These are phyloP conservation scores for Cataglyphis rosenhaueri DNA, from an alignment of 2,888 invertebrate genomes.

Conservation along the genomic window DNA sequence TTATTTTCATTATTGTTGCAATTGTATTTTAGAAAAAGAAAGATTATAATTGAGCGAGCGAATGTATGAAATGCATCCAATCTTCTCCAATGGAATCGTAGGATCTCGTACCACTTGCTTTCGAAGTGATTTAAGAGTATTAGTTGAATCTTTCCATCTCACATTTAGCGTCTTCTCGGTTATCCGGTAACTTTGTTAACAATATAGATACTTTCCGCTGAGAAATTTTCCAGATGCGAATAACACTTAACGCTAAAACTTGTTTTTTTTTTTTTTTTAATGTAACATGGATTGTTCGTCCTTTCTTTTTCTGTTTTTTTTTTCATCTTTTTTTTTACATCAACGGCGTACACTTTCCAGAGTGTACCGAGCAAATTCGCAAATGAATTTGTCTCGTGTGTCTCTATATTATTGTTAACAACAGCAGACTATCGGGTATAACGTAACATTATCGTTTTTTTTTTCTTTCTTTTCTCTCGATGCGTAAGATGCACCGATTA, in stretches of 20 bases:
- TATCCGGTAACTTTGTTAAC: not conserved
- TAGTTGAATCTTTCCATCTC: not conserved
- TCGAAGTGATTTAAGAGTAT: not conserved
- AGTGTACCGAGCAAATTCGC: slow-evolving; percentile 64
- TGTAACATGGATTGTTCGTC: slow-evolving; percentile 36
- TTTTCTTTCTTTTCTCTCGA: not conserved
- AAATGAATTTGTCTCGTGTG: slow-evolving; percentile 55
- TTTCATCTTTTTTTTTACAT: slow-evolving; percentile 20
- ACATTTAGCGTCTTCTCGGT: not conserved
- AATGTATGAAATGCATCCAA: not conserved
- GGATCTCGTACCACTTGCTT: not conserved
- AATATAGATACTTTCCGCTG: not conserved
- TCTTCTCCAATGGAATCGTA: not conserved
- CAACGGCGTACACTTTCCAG: slow-evolving; percentile 51
- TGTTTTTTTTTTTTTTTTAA: slow-evolving; percentile 17
- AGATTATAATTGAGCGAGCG: not conserved
- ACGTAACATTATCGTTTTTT: slow-evolving; percentile 67
- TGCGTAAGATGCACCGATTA: slow-evolving; percentile 79
- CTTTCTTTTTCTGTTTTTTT: slow-evolving; percentile 13
- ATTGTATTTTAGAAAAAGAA: not conserved
- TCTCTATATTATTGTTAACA: slow-evolving; percentile 80
- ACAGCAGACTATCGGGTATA: slow-evolving; percentile 81
- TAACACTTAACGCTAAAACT: slow-evolving; percentile 22
- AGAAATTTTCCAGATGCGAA: slow-evolving; percentile 5
- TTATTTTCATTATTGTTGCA: not conserved